Conservation (phyloP, 2,113 vertebrate genomes). For the Paedocypris sp. region DNA sequence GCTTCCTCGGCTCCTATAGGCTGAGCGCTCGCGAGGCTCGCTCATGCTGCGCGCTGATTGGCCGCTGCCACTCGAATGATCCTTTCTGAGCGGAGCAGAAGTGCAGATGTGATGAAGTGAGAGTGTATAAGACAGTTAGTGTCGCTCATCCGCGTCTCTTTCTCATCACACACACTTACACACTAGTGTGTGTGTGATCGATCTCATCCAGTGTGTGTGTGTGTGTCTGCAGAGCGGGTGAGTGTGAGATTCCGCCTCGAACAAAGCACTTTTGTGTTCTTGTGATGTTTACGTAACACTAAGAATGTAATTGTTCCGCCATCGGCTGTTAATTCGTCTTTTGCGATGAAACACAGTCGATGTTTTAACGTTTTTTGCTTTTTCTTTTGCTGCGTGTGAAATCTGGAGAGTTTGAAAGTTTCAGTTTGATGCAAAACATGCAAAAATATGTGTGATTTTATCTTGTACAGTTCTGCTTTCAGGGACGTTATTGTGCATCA, state of each 20-base stretch:
- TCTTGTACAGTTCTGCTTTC: too few species aligned
- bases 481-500: too few species aligned
- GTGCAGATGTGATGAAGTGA: slow-evolving; percentile 5
- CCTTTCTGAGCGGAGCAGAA: slow-evolving; percentile 43
- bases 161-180: background rate
- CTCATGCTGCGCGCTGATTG: slow-evolving; percentile 35
- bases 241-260: background rate
- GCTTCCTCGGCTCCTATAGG: background rate
- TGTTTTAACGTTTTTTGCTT: too few species aligned
- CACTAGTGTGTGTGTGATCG: background rate
- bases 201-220: too few species aligned
- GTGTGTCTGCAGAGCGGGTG: background rate
- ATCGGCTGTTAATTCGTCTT: too few species aligned
- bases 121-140: slow-evolving; percentile 35
- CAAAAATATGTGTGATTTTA: too few species aligned
- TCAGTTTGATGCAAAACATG: too few species aligned
- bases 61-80: slow-evolving; percentile 56
- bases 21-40: background rate
- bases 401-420: too few species aligned
- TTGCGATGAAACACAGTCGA: too few species aligned
- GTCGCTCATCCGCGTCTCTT: slow-evolving; percentile 13
- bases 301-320: too few species aligned
- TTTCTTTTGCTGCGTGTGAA: too few species aligned
- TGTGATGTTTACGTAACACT: background rate
- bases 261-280: background rate